A percentile compares a stretch with the other conserved stretches of the same genome.
Evolutionary conservation across 1,140 invertebrate genomes (phyloP).

Genomic region (Aphaenogaster rudis): DNA sequence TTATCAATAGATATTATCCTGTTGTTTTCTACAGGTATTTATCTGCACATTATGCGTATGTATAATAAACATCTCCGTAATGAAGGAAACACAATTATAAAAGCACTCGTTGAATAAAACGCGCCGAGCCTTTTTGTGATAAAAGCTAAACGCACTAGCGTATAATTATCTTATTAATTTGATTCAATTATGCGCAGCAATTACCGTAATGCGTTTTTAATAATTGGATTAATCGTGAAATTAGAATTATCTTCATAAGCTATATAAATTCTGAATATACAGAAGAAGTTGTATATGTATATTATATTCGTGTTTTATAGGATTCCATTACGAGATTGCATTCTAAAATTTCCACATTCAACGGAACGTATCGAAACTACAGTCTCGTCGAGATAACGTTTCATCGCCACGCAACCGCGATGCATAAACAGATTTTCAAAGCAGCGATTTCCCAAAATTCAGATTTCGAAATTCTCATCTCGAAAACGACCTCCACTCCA

Average conservation of each 20-base stretch:
- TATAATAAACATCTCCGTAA: neutral
- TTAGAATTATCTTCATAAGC: neutral
- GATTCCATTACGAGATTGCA: conserved; percentile 47
- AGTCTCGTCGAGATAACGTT: neutral
- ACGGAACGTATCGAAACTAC: neutral
- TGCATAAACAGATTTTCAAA: neutral
- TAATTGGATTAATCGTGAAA: conserved; percentile 22
- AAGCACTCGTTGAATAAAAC: neutral
- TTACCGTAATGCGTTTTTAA: conserved; percentile 42
- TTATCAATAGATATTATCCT: neutral
- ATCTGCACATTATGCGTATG: neutral
- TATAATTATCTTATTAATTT: conserved; percentile 33
- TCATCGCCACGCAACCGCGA: neutral
- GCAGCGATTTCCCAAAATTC: neutral
- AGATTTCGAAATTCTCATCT: conserved; percentile 7
- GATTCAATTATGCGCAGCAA: conserved; percentile 37
- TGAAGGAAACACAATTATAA: conserved; percentile 16
- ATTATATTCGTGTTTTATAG: neutral
- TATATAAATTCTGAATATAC: neutral
- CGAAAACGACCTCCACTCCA: neutral
- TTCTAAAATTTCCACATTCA: conserved; percentile 19
- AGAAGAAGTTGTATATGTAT: neutral
- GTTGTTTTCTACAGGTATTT: neutral
- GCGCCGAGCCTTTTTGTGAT: neutral
- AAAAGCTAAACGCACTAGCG: neutral